Conservation (phyloP, 2,888 invertebrate genomes). For the Danaus chrysippus region DNA sequence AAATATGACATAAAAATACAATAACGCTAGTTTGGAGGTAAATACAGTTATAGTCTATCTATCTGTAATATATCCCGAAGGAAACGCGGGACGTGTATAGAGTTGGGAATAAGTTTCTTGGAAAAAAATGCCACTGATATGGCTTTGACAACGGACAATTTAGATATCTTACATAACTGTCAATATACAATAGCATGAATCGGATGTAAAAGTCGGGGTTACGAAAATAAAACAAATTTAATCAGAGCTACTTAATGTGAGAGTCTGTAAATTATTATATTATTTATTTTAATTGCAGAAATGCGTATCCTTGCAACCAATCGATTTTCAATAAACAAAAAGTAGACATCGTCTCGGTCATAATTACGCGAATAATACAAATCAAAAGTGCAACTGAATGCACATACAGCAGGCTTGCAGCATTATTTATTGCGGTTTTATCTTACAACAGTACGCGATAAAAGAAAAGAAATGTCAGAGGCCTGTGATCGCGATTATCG, state of each 20-base stretch:
- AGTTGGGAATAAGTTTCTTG: slow-evolving; percentile 44
- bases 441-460: slow-evolving; percentile 70
- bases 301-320: slow-evolving; percentile 53
- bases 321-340: slow-evolving; percentile 53
- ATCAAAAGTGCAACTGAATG: slow-evolving; percentile 67
- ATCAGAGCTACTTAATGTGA: slow-evolving; percentile 27
- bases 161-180: slow-evolving; percentile 1
- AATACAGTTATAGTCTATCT: slow-evolving; percentile 54
- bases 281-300: slow-evolving; percentile 53
- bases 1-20: slow-evolving; percentile 61
- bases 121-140: slow-evolving; percentile 50
- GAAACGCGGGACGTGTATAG: slow-evolving; percentile 67
- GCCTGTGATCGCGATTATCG: slow-evolving; percentile 73
- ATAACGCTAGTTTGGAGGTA: slow-evolving; percentile 62
- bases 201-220: background rate
- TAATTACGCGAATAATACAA: slow-evolving; percentile 71
- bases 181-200: background rate
- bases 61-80: slow-evolving; percentile 67
- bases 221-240: slow-evolving; percentile 25
- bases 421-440: slow-evolving; percentile 75
- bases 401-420: slow-evolving; percentile 60
- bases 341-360: slow-evolving; percentile 50
- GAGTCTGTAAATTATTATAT: slow-evolving; percentile 48
- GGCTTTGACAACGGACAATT: background rate
- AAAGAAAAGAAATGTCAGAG: slow-evolving; percentile 74